Conservation (phyloP, 1,140 invertebrate genomes). For the Caenorhabditis brenneri region DNA sequence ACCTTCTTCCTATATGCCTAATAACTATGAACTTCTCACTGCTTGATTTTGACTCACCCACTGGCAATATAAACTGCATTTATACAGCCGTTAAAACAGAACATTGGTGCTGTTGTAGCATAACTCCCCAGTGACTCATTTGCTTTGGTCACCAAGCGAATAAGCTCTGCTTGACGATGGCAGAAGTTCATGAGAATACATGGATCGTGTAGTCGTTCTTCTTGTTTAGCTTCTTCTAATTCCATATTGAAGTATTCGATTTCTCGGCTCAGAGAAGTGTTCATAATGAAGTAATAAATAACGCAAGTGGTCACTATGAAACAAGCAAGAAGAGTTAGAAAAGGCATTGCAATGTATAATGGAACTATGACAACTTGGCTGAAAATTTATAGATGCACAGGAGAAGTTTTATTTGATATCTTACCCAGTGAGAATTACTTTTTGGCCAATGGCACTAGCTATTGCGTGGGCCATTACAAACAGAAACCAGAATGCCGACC, state of each 20-base stretch:
- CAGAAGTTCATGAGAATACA: not conserved
- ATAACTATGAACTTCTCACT: too few relatives aligned
- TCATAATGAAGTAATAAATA: not conserved
- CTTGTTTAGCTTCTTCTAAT: not conserved
- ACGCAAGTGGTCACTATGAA: not conserved
- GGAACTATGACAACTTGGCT: not conserved
- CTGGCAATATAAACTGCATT: slow-evolving; percentile 3
- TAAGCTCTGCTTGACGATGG: not conserved
- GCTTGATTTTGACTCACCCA: not conserved
- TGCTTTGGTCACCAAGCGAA: not conserved
- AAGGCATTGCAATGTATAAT: not conserved
- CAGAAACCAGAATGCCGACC: not conserved
- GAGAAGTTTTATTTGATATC: not conserved
- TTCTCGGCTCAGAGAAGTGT: not conserved
- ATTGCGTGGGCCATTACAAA: not conserved
- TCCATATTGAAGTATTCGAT: not conserved
- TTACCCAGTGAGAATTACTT: not conserved
- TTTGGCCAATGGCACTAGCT: not conserved
- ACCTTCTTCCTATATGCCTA: too few relatives aligned
- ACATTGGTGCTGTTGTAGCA: not conserved
- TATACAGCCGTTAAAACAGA: not conserved
- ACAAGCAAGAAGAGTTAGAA: not conserved
- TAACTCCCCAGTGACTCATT: not conserved
- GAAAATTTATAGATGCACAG: not conserved
- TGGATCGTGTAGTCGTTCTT: not conserved